Base-by-base conservation (phyloP, 2,888 invertebrate genomes). In the Parelbella ahira region DNA sequence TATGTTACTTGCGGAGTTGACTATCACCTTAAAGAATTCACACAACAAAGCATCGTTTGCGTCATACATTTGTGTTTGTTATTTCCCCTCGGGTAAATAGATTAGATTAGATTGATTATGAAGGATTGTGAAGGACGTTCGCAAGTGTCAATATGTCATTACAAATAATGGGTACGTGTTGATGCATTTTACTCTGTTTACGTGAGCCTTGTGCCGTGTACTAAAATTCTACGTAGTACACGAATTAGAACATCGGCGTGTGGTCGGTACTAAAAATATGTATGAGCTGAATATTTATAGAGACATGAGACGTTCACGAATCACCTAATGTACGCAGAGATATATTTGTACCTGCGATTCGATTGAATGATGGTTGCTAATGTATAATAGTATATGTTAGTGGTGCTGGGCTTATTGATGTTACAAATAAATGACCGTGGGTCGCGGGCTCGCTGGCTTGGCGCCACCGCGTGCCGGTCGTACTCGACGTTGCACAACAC, bases 361-460 rank as follows among this genome's bases (percentile, higher is more conserved):
- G 30, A 39, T 25, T 30, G 15, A 38, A 18, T 30, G 24, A 12
- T 21, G 9, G 13, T 9, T n/a, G 37, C 11, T n/a, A 15, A 20
- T 28, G 21, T 23, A 39, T 39, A 30, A 19, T 25, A 15, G 30
- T 19, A 7, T 10, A 7, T 4, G 21, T 10, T 29, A 30, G n/a
- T 24, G 7, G 2, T 19, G 9, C 19, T 19, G 11, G 12, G 18
- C 18, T 32, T 41, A 41, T 27, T 27, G 27, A 20, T 44, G 44
- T 51, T 49, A 60, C 58, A 69, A 74, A 74, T 74, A 77, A 63
- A 53, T 47, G 59, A 27, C 58, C 59, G 47, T 58, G 58, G 56
- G 49, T 45, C 48, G 54, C 53, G 8, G 13, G 20, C 39, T 32
- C 32, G 39, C 24, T 62, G 64, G 63, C 62, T 48, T 46, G 58